Percentiles rank a stretch among this genome's conserved stretches.
phyloP scores from a whole-genome alignment of 2,113 vertebrate species.

The Pseudorectes ferrugineus region DNA sequence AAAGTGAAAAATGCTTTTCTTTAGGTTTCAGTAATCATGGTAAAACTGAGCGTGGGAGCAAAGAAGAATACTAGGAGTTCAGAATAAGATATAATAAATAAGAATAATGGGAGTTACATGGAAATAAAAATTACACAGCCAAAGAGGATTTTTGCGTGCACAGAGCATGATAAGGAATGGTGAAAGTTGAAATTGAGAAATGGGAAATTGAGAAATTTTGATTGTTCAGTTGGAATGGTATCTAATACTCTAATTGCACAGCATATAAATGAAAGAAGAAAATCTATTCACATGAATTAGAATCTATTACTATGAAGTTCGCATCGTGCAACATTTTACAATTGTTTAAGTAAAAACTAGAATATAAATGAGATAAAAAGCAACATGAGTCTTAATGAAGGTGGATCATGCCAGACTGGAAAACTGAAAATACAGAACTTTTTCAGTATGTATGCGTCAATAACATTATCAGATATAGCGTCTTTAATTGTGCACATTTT shows the following conservation, averaged over 20 bases:
- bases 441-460: not conserved
- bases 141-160: not conserved
- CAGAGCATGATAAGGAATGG: not conserved
- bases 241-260: not conserved
- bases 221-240: not conserved
- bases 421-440: not conserved
- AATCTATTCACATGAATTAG: not conserved
- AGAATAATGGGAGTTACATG: not conserved
- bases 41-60: not conserved
- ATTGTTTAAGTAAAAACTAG: not conserved
- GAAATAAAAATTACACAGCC: not conserved
- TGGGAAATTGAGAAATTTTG: not conserved
- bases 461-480: not conserved
- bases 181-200: not conserved
- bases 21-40: not conserved
- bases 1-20: not conserved
- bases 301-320: not conserved
- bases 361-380: not conserved
- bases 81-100: not conserved
- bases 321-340: not conserved
- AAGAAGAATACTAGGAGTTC: not conserved
- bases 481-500: not conserved
- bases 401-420: not conserved
- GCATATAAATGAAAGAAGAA: not conserved
- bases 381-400: not conserved